phyloP scores from a whole-genome alignment of 2,797 vertebrate genomes.

The Gastrophryne carolinensis region DNA sequence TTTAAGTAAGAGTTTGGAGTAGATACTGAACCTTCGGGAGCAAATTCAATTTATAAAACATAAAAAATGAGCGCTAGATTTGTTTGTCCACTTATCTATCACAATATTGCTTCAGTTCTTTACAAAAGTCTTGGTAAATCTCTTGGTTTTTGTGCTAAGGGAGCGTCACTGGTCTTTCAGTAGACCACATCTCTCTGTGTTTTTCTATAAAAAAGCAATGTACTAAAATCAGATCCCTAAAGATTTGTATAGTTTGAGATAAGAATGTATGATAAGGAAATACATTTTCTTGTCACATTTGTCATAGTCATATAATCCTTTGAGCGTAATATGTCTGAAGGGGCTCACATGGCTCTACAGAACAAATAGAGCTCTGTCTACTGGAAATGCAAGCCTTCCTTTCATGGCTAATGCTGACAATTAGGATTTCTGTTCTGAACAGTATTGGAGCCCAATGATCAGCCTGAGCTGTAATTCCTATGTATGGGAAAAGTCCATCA shows the following conservation, averaged over 20 bases:
- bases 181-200: too few species aligned
- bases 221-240: not conserved
- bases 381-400: not conserved
- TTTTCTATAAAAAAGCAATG: too few species aligned
- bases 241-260: not conserved
- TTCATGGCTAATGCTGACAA: slow-evolving; percentile 7
- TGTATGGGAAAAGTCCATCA: too few species aligned
- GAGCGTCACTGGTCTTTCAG: too few species aligned
- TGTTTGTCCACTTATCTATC: too few species aligned
- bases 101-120: too few species aligned
- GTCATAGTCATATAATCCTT: not conserved
- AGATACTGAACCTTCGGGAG: too few species aligned
- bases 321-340: slow-evolving; percentile 3
- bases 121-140: too few species aligned
- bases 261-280: not conserved
- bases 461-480: slow-evolving; percentile 6
- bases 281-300: not conserved
- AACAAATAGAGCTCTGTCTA: slow-evolving; percentile 11
- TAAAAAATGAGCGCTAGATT: too few species aligned
- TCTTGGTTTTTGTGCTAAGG: too few species aligned
- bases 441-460: not conserved
- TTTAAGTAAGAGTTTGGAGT: too few species aligned
- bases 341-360: slow-evolving; percentile 13
- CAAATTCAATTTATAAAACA: too few species aligned
- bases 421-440: slow-evolving; percentile 9